Percentiles rank a stretch among this genome's conserved stretches.
Conservation (phyloP, 2,113 vertebrate genomes). For the Vombatus ursinus region DNA sequence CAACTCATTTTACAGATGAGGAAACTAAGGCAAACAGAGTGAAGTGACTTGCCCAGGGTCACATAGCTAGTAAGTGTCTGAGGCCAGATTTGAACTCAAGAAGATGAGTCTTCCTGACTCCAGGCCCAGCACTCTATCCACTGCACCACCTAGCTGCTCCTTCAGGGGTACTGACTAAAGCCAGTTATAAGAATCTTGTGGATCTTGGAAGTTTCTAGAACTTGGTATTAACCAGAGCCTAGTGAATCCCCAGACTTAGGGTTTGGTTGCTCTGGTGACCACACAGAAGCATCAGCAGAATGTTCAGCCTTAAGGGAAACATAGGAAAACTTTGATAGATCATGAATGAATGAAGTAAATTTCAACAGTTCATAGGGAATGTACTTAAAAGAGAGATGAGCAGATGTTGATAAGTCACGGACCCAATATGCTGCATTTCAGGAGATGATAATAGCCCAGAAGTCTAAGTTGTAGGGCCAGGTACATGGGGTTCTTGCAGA, state of each 20-base stretch:
- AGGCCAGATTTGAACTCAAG: background rate
- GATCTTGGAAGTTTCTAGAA: background rate
- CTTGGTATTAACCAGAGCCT: background rate
- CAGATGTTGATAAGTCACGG: background rate
- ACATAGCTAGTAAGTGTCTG: background rate
- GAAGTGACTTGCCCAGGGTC: background rate
- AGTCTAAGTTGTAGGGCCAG: too few relatives aligned
- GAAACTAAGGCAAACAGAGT: background rate
- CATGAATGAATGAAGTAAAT: background rate
- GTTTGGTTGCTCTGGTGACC: background rate
- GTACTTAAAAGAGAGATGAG: too few relatives aligned
- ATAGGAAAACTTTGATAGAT: background rate
- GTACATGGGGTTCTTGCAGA: background rate
- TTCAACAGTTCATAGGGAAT: background rate
- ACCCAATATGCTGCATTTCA: background rate
- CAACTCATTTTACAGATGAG: background rate
- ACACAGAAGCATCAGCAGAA: background rate
- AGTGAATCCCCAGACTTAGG: background rate
- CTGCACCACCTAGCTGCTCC: background rate
- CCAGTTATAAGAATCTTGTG: background rate
- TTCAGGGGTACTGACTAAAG: background rate
- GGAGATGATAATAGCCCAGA: background rate
- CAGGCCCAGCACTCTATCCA: background rate
- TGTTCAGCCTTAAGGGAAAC: background rate
- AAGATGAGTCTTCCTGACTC: background rate